Base-by-base conservation (phyloP, 2,888 invertebrate genomes). In the Neoascia interrupta region DNA sequence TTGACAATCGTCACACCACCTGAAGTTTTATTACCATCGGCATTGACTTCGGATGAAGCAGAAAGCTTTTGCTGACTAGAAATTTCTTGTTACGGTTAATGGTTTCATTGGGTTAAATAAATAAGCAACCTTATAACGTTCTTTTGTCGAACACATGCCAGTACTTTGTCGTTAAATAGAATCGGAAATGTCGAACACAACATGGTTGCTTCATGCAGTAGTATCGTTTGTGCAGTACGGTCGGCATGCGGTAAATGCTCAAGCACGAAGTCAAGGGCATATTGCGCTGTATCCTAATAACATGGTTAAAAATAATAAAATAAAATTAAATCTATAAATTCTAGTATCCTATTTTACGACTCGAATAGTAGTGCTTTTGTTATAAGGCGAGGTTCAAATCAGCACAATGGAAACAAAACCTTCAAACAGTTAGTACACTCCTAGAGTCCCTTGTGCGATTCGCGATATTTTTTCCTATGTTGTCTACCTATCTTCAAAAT, bases 1-100 rank as follows among this genome's bases (percentile, higher is more conserved):
- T 94, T 94, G 18, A 95, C 95, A 73, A 95, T 94, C 0, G 95
- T 95, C 4, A 95, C 93, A 28, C 94, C 94, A 1, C 93, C 92
- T 0, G 93, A 92, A 0, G 92, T 94, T 75, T 93, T 92, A 85
- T 93, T 93, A 34, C 94, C 92, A 84, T 91, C 89, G 18, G 82
- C 81, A 86, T 87, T 90, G 4, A 83, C 82, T 26, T 85, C 84
- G 5, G 84, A 82, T n/a, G 83, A 81, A 1, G 72, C 49, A 26
- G 84, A 84, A 10, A 85, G 82, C 37, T 84, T 84, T 75, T 88
- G 88, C 61, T 88, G 88, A 26, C 88, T 87, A 61, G 18, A 37
- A 19, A 31, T 28, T 45, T 45, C 13, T 28, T 15, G 36, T 47
- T 43, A 47, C 23, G 34, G n/a, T 28, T 16, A 23, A 34, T 39